Base-by-base conservation (phyloP, 2,888 invertebrate species). In the Parasteatoda lunata region DNA sequence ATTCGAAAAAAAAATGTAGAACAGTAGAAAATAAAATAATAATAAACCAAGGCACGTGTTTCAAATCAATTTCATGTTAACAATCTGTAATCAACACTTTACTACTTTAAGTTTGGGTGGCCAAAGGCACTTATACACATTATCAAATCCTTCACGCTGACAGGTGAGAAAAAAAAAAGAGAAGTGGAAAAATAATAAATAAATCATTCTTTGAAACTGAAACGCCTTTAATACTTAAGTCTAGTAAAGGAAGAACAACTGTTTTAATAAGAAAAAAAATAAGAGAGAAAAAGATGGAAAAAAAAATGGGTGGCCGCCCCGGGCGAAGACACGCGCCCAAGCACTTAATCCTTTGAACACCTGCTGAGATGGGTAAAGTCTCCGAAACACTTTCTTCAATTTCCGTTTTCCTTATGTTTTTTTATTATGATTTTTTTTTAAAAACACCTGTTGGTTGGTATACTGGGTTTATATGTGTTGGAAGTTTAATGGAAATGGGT, bases 321-420 rank as follows among this genome's bases (percentile, higher is more conserved):
- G 48, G 75, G 81, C 13, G 30, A 49, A 45, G 77, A 73, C 81
- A 81, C 81, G 59, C 59, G 59, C 59, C n/a, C 59, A n/a, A n/a
- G 59, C 9, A n/a, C 59, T n/a, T 75, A 81, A 73, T 75, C 81
- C 81, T 81, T 81, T 75, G 81, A 75, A 69, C 81, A 81, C 81
- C 81, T 81, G 81, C 68, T 54, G 66, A 52, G 66, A 8, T 13
- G n/a, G 59, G 59, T 30, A 30, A 30, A 30, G 30, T 30, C 30
- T 30, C 30, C 30, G 30, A 30, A 30, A 30, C 30, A 30, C 30
- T 30, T 30, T 30, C 30, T 30, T 30, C 30, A 30, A 30, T 30
- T 30, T 30, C 30, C 30, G 30, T 30, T 30, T 30, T 30, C 30
- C 30, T 30, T 30, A 30, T 30, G 30, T 30, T 30, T 1, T 2